Conservation (phyloP, 37 sponge, comb jelly and placozoan species). For the Halisarca cf. caerulea region DNA sequence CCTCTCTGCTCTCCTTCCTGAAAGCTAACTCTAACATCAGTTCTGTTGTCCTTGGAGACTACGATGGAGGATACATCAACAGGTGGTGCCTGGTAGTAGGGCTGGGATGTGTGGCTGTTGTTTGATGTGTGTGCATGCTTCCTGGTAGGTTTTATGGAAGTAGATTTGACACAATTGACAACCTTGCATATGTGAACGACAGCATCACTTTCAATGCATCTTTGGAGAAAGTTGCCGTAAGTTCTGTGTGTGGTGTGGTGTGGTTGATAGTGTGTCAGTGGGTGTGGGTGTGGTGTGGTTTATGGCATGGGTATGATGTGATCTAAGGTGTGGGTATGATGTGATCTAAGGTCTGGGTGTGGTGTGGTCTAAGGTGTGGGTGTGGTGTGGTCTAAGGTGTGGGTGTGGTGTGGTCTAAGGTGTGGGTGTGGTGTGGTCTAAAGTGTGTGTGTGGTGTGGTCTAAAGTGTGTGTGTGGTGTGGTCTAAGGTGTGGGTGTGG, state of each 20-base stretch:
- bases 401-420: no score
- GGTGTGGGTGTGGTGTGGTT: no score
- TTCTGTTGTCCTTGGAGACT: slow-evolving; percentile 49
- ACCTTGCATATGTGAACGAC: slow-evolving; percentile 6
- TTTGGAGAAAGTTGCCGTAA: neutral
- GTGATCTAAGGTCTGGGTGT: no score
- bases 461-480: no score
- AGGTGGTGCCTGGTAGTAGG: slow-evolving; percentile 38
- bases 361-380: no score
- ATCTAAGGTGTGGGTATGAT: no score
- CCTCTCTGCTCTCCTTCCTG: slow-evolving; percentile 67
- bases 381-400: no score
- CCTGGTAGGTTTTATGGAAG: slow-evolving; percentile 59
- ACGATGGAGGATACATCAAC: slow-evolving; percentile 40
- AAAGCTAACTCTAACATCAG: slow-evolving; percentile 18
- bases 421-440: no score
- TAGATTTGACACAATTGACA: slow-evolving; percentile 50
- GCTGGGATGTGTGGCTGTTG: neutral
- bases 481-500: no score
- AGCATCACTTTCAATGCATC: neutral
- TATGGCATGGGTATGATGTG: no score
- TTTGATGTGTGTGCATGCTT: neutral
- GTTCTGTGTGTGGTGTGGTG: neutral
- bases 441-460: no score
- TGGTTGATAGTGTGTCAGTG: neutral